Conservation (phyloP, 1,140 invertebrate genomes). For the Papilio helenus region DNA sequence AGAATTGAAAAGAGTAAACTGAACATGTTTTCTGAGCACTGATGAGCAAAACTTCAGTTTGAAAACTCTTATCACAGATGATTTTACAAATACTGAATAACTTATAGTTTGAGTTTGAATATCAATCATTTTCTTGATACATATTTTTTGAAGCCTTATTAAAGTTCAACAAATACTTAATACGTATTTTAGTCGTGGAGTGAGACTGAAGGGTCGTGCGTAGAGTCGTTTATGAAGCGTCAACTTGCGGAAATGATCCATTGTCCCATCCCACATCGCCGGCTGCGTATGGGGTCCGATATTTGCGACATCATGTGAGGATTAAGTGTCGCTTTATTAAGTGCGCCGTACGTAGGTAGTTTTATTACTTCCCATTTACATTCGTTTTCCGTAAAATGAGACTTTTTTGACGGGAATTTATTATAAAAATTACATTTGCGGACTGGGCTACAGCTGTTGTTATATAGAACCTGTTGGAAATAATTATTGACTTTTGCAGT, state of each 20-base stretch:
- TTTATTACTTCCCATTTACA: slow-evolving; percentile 31
- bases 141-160: not conserved
- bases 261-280: slow-evolving; percentile 56
- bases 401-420: not conserved
- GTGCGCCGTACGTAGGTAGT: slow-evolving; percentile 40
- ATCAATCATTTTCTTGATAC: not conserved
- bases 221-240: slow-evolving; percentile 62
- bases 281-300: slow-evolving; percentile 59
- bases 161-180: not conserved
- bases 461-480: not conserved
- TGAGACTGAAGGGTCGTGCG: slow-evolving; percentile 61
- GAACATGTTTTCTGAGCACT: not conserved
- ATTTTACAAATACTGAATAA: not conserved
- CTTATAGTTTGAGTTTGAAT: not conserved
- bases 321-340: slow-evolving; percentile 61
- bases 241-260: slow-evolving; percentile 72
- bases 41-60: not conserved
- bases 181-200: slow-evolving; percentile 41
- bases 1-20: not conserved
- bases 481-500: not conserved
- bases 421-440: not conserved
- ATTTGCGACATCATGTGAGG: slow-evolving; percentile 62
- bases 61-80: not conserved
- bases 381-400: not conserved
- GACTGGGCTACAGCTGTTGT: not conserved